Base-by-base conservation (phyloP, 2,797 vertebrate species). In the Acrossocheilus fasciatus region DNA sequence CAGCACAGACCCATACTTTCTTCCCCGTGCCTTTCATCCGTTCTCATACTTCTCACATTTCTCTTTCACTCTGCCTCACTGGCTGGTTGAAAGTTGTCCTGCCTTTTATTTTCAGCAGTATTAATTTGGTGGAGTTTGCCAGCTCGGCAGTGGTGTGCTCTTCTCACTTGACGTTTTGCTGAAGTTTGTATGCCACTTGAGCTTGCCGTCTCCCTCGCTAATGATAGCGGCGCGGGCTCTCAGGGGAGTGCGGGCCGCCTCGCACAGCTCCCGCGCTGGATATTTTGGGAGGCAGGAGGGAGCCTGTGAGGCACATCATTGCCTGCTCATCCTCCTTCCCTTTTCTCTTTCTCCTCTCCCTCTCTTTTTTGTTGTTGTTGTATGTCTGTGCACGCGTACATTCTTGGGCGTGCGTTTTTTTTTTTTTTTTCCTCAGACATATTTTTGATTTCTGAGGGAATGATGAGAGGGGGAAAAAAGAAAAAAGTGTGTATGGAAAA, bases 31-130 rank as follows among this genome's bases (percentile, higher is more conserved):
- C 88, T 88, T 89, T 84, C 74, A 77, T 87, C 86, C 84, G 50
- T 84, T 91, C 80, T 87, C 69, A 87, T 62, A 88, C 83, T 83
- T 90, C 89, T 89, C 88, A 88, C 82, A 92, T 90, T 92, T 90
- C 90, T 90, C 85, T 89, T 90, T 90, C 85, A 84, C 91, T 94
- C 93, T 94, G 90, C 92, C 86, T 93, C 91, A 66, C 92, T 92
- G 89, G 89, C 95, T 95, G 95, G 94, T 96, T 96, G 95, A 95
- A 95, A 96, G 96, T 96, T 96, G 96, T 96, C 95, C 95, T 96
- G 95, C 93, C 95, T 96, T 96, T 96, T 96, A 96, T 96, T 96
- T 96, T 95, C 93, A 95, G 95, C 94, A 95, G 95, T 96, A 96
- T 96, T 95, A 96, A 96, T 96, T 96, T 96, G 96, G 95, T 94